Evolutionary conservation across 92 coral and sea anemone species (phyloP), one percentile per base, ranked within the genome.

Genomic region (Phenganax marumi): DNA sequence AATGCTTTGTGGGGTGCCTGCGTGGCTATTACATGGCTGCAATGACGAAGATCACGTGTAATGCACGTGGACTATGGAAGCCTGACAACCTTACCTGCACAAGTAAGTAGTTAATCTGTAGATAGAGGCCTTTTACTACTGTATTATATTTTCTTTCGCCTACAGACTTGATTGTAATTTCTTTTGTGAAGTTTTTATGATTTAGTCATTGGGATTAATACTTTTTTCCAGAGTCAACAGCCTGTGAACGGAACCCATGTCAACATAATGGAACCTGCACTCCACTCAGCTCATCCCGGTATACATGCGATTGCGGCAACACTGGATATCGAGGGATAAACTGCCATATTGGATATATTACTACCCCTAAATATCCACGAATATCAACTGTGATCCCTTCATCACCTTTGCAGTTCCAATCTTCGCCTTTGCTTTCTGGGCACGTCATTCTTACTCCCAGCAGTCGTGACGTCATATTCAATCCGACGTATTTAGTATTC

Each of bases 231-330:
- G 96, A 74, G 51, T 83, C 82, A 74, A 83, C 61, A 26, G 86
- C 87, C 0, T 91, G 94, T 54, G 52, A 77, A 13, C 91, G 91
- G 13, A 91, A 69, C 76, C 94, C 94, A 7, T 91, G 94, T 55
- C 51, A 50, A 52, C 83, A 84, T 23, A 91, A 81, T 11, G 91
- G 91, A 21, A 57, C 48, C 71, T 91, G 94, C 47, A 33, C 22
- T 8, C 58, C 73, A 13, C 11, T 70, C 7, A 81, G 84, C 58
- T 50, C 65, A 19, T 68, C 68, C 39, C 52, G 52, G 0, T 91
- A 72, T 62, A 19, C 73, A 19, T 91, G 94, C 47, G 26, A 77
- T 64, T 91, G 94, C 77, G 43, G 82, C 23, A 58, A 68, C 6
- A 91, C 94, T 2, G 94, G 91, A 19, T 91, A 88, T 55, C 75